Conservation (phyloP, 2,797 vertebrate genomes). For the Anolis apletophallus region DNA sequence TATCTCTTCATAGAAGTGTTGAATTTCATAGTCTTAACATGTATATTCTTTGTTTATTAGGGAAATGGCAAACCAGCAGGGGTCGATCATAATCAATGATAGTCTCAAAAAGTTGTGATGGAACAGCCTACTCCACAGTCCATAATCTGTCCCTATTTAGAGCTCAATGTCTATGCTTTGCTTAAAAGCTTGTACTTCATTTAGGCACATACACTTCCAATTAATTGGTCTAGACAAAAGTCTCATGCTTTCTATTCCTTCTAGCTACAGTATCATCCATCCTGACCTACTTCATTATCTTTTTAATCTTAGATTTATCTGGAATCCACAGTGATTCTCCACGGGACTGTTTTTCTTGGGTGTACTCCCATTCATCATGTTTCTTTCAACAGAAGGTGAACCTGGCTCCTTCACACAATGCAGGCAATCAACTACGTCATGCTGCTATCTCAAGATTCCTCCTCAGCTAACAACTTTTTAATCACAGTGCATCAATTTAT, state of each 20-base stretch:
- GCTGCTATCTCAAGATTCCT: background rate
- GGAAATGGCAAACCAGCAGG: background rate
- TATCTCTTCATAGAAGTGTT: no score
- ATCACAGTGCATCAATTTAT: background rate
- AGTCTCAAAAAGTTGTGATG: background rate
- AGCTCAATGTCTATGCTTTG: background rate
- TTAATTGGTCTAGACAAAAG: background rate
- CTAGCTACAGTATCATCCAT: background rate
- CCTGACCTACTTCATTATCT: background rate
- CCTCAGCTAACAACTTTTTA: background rate
- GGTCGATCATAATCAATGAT: background rate
- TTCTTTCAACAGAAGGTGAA: constrained; percentile 4
- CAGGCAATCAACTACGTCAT: background rate
- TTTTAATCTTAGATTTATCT: background rate
- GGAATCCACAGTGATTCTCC: background rate
- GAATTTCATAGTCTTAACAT: background rate
- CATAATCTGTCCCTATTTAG: background rate
- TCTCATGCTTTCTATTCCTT: background rate
- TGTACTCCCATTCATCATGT: background rate
- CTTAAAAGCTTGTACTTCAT: constrained; percentile 1
- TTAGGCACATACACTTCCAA: background rate
- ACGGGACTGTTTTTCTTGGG: background rate
- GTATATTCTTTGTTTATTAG: background rate
- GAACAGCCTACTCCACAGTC: background rate
- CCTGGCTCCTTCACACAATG: background rate